These are phyloP conservation scores for Pycnomerus fuliginosus DNA, from an alignment of 2,888 invertebrate genomes.

Conservation along the genomic window DNA sequence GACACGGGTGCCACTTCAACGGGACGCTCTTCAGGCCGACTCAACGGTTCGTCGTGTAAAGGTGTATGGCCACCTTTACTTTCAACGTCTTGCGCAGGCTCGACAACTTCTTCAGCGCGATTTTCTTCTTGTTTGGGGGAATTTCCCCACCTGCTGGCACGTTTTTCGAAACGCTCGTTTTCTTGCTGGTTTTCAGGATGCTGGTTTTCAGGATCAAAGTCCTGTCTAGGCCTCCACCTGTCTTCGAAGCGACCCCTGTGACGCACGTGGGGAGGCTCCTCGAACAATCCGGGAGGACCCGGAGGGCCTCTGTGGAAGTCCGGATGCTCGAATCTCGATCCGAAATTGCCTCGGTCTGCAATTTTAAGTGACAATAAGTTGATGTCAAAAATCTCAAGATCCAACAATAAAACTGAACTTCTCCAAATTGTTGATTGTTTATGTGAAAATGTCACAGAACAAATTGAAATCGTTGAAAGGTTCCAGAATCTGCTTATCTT, in stretches of 20 bases:
- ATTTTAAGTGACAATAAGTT: not conserved
- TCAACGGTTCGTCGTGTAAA: slow-evolving; percentile 27
- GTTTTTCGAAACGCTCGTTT: slow-evolving; percentile 22
- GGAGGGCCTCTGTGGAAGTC: slow-evolving; percentile 41
- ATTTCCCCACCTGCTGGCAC: slow-evolving; percentile 28
- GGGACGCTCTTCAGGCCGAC: slow-evolving; percentile 5
- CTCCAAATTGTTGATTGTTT: too few species aligned
- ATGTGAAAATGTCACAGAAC: too few species aligned
- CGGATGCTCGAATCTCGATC: slow-evolving; percentile 42
- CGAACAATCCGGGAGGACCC: slow-evolving; percentile 35
- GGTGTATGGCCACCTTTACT: slow-evolving; percentile 30
- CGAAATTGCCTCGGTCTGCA: slow-evolving; percentile 42
- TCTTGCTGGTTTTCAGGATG: slow-evolving; percentile 11
- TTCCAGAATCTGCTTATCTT: too few species aligned
- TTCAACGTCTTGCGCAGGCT: slow-evolving; percentile 6
- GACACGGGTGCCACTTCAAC: slow-evolving; percentile 1
- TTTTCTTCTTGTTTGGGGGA: slow-evolving; percentile 17
- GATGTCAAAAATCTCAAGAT: too few species aligned
- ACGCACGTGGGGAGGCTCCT: slow-evolving; percentile 26
- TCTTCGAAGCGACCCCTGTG: slow-evolving; percentile 31
- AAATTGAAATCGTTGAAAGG: too few species aligned
- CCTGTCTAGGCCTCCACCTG: slow-evolving; percentile 13
- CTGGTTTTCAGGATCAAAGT: slow-evolving; percentile 5
- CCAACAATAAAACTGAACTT: too few species aligned
- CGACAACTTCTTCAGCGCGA: too few species aligned